Base-by-base conservation (phyloP, 2,113 vertebrate genomes). In the Nematolebias whitei region DNA sequence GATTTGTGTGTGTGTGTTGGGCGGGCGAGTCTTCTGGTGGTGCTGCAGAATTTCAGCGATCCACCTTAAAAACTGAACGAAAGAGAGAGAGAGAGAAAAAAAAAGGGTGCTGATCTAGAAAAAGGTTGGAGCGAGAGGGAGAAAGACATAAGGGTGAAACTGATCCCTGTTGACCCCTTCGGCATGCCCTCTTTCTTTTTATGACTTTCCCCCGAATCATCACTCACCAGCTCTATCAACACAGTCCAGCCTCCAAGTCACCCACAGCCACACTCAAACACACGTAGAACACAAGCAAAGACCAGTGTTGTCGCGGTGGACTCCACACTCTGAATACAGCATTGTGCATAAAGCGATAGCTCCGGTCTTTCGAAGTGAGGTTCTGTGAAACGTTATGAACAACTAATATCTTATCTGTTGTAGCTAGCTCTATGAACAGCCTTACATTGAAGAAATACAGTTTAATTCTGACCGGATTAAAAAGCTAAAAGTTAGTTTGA, bases 131-230 rank as follows among this genome's bases (percentile, higher is more conserved):
- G 53, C 60, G 70, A 75, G 69, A 57, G 66, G 68, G 74, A 74
- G 81, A 77, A 68, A 73, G 85, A 86, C 66, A 57, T 82, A 83
- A 79, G 79, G 74, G 69, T 83, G 86, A 87, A 89, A 91, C 86
- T 75, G 87, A 90, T 89, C 89, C 88, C 88, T 80, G 84, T 88
- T 89, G 88, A 91, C 85, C 88, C 67, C 84, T 88, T 80, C 59
- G 74, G 83, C 83, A 86, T 90, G 87, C 84, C 83, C 87, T 80
- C 88, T 89, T 86, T 90, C 86, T 88, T 89, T 91, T 91, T 89
- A 91, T 89, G 89, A 87, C 88, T 88, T 89, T 89, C 85, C 74
- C 87, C 80, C 73, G 79, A 85, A 90, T 91, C 74, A 78, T 89
- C 84, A 90, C 86, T 90, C 85, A 87, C 50, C 87, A 87, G 80